These are phyloP conservation scores for Chrysemys picta DNA, from an alignment of 2,113 vertebrate genomes.

Conservation along the genomic window DNA sequence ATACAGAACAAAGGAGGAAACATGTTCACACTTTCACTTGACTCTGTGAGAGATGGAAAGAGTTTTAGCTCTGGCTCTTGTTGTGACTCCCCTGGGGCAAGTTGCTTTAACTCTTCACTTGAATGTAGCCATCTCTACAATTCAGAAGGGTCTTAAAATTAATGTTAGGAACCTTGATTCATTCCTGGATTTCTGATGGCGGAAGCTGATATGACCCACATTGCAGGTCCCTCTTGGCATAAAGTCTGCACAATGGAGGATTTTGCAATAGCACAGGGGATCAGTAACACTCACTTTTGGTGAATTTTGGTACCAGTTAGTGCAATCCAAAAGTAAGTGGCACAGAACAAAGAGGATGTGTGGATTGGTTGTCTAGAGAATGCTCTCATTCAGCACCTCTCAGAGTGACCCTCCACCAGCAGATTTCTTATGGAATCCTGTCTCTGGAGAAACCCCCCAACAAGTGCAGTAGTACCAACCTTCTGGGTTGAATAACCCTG, in stretches of 20 bases:
- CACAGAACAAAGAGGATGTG: not conserved
- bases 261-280: not conserved
- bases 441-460: not conserved
- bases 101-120: not conserved
- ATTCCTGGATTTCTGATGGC: no score
- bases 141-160: not conserved
- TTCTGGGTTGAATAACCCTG: not conserved
- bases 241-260: not conserved
- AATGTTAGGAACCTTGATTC: no score
- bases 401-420: not conserved
- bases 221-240: not conserved
- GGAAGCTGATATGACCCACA: not conserved
- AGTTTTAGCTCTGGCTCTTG: not conserved
- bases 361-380: not conserved
- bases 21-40: not conserved
- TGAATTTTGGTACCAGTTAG: not conserved
- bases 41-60: not conserved
- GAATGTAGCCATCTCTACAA: not conserved
- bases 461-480: not conserved
- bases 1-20: not conserved
- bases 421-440: not conserved
- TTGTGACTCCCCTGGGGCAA: not conserved
- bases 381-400: not conserved
- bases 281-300: not conserved
- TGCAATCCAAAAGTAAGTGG: not conserved